Conservation (phyloP, 2,888 invertebrate genomes). For the Troides aeacus region DNA sequence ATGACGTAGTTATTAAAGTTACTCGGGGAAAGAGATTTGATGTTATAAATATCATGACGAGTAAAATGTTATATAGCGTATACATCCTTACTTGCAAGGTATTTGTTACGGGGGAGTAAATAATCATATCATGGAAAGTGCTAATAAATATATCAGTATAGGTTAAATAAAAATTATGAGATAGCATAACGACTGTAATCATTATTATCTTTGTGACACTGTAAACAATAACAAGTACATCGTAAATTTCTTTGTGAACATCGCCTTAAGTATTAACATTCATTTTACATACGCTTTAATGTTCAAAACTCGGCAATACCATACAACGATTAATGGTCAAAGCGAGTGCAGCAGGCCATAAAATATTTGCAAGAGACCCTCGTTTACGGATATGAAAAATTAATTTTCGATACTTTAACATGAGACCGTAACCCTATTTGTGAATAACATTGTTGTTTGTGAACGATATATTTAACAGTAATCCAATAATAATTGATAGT, state of each 20-base stretch:
- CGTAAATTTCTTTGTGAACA: conserved; percentile 4
- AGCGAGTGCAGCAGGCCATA: conserved; percentile 26
- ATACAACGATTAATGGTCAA: conserved; percentile 29
- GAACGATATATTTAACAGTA: too few relatives aligned
- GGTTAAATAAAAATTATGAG: too few relatives aligned
- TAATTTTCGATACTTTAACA: conserved; percentile 20
- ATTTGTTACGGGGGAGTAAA: too few relatives aligned
- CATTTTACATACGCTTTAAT: conserved; percentile 20
- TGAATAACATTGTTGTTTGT: too few relatives aligned
- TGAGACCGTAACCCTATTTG: neutral
- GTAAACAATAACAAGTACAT: conserved; percentile 4
- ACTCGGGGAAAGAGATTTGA: too few relatives aligned
- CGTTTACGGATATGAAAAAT: conserved; percentile 22
- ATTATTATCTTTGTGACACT: neutral
- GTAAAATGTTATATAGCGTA: too few relatives aligned
- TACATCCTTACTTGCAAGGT: too few relatives aligned
- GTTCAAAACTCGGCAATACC: conserved; percentile 21
- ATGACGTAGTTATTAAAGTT: too few relatives aligned
- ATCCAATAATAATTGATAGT: too few relatives aligned
- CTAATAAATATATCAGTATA: too few relatives aligned
- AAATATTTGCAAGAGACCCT: conserved; percentile 21
- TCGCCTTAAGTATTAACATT: conserved; percentile 19
- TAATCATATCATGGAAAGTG: too few relatives aligned
- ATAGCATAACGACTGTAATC: neutral
- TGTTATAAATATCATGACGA: too few relatives aligned